These are phyloP conservation scores for Lichenostomus cassidix DNA, from an alignment of 2,113 vertebrate species.

Conservation along the genomic window DNA sequence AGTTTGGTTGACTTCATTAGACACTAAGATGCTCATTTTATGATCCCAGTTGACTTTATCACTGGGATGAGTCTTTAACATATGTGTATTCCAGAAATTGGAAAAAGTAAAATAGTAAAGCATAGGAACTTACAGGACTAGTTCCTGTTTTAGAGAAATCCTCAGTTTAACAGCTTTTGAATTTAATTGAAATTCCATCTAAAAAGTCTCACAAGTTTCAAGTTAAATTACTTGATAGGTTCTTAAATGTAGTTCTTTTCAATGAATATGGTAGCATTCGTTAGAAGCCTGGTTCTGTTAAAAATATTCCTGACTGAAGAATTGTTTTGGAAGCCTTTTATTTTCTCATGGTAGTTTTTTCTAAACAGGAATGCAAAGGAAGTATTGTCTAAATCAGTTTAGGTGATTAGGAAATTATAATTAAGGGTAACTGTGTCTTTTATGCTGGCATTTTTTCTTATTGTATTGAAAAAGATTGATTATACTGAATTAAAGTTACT, in stretches of 20 bases:
- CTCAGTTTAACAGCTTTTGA: background rate
- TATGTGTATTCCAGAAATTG: background rate
- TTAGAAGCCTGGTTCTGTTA: background rate
- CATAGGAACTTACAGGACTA: background rate
- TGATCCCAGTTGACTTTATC: background rate
- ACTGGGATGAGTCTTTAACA: background rate
- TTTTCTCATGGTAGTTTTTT: background rate
- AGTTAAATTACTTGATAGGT: background rate
- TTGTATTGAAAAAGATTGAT: background rate
- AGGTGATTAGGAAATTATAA: slow-evolving; percentile 27
- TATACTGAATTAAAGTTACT: background rate
- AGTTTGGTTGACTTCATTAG: background rate
- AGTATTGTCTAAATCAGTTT: slow-evolving; percentile 2
- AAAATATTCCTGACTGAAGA: background rate
- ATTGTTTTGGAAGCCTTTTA: background rate
- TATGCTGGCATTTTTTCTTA: background rate
- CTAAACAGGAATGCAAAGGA: background rate
- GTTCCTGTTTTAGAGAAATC: background rate
- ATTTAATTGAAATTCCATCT: background rate
- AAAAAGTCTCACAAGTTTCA: background rate
- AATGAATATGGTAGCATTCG: background rate
- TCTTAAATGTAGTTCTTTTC: slow-evolving; percentile 23
- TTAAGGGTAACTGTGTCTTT: background rate
- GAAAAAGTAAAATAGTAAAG: background rate
- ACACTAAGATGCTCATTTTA: background rate